These are phyloP conservation scores for Pseudococcus jackbeardsleyi DNA, from an alignment of 2,888 invertebrate species.

Conservation along the genomic window DNA sequence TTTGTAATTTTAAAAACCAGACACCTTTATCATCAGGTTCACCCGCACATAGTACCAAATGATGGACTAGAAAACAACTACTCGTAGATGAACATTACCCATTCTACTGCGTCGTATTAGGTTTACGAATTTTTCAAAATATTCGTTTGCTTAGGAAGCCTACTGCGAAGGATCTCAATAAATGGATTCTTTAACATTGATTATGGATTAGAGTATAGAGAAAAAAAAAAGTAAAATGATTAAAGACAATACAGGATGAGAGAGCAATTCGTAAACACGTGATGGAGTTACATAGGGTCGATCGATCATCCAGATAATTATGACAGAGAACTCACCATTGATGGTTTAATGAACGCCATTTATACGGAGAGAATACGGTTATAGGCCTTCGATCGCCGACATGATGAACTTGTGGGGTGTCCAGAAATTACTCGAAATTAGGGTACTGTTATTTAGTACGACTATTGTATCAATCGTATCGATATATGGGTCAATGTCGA, in stretches of 20 bases:
- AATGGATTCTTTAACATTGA: neutral
- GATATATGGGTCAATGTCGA: conserved; percentile 63
- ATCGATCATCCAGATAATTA: neutral
- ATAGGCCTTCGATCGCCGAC: conserved; percentile 52
- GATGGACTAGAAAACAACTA: conserved; percentile 14
- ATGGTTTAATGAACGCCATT: neutral
- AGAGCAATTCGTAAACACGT: neutral
- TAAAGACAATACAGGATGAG: conserved; percentile 18
- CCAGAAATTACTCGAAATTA: conserved; percentile 54
- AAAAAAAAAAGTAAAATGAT: neutral
- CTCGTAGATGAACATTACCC: too few species aligned
- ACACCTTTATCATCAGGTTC: conserved; percentile 22
- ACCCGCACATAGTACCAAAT: conserved; percentile 25
- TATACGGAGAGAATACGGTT: neutral
- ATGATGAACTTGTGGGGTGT: conserved; percentile 61
- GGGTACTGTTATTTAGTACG: conserved; percentile 61
- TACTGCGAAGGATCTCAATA: neutral
- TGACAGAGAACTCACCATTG: neutral
- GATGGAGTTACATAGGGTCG: neutral
- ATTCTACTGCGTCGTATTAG: neutral
- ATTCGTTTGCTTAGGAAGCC: neutral
- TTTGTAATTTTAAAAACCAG: conserved; percentile 26
- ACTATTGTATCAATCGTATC: neutral
- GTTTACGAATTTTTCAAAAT: neutral
- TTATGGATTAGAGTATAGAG: neutral